phyloP scores from a whole-genome alignment of 2,888 invertebrate genomes.

The Pyrrhopygopsis socrates region DNA sequence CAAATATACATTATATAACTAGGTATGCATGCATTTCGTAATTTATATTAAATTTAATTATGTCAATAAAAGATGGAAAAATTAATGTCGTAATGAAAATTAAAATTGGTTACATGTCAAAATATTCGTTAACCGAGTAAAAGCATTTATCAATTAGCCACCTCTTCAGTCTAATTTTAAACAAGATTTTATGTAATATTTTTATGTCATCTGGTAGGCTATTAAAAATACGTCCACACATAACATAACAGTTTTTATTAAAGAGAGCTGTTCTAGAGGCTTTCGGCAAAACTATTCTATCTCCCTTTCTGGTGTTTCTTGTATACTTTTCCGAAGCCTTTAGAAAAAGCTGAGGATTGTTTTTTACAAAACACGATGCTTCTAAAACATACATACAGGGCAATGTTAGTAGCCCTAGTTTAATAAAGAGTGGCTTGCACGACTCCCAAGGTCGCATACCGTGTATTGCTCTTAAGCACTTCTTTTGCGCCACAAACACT shows the following conservation, averaged over 20 bases:
- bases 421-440: neutral
- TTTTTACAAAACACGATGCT: neutral
- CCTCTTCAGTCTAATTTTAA: neutral
- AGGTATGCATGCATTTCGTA: no score
- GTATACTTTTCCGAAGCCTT: neutral
- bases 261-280: neutral
- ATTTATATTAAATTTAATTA: no score
- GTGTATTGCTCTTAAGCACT: no score
- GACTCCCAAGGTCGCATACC: no score
- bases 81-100: no score
- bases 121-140: neutral
- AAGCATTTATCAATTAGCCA: neutral
- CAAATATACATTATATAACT: no score
- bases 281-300: neutral
- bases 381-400: neutral
- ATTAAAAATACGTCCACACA: neutral
- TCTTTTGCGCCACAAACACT: no score
- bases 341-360: neutral
- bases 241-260: neutral
- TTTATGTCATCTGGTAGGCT: neutral
- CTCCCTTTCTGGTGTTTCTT: neutral
- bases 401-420: neutral
- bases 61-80: no score
- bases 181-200: neutral
- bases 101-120: neutral